Evolutionary conservation across 1,140 invertebrate species (phyloP).

Genomic region (Aleiodes sp.): DNA sequence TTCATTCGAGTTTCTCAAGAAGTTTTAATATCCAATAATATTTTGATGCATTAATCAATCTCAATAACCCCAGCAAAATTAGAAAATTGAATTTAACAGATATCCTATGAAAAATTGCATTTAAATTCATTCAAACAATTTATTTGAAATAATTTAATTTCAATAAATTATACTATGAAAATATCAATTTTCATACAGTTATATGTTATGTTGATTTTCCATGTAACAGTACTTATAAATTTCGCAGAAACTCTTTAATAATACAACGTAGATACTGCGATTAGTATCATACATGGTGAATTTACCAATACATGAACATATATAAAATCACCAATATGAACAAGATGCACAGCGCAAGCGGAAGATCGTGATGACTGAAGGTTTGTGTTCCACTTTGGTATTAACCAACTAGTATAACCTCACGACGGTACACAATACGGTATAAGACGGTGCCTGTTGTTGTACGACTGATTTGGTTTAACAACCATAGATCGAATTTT

Average conservation of each 20-base stretch:
- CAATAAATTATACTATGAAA: too few species aligned
- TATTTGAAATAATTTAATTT: too few species aligned
- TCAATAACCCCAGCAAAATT: too few species aligned
- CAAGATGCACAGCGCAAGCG: background rate
- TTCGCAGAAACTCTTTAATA: slow-evolving; percentile 7
- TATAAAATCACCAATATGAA: slow-evolving; percentile 4
- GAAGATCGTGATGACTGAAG: slow-evolving; percentile 15
- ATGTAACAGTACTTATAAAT: background rate
- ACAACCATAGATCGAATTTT: background rate
- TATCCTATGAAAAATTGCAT: too few species aligned
- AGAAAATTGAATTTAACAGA: too few species aligned
- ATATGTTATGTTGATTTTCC: background rate
- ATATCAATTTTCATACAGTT: background rate
- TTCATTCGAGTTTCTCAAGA: too few species aligned
- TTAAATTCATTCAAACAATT: too few species aligned
- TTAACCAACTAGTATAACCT: background rate
- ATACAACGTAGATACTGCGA: background rate
- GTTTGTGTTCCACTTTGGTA: slow-evolving; percentile 11
- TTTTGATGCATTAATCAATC: too few species aligned
- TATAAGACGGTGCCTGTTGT: too few species aligned
- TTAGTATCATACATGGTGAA: slow-evolving; percentile 1
- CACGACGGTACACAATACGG: too few species aligned
- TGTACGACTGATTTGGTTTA: slow-evolving; percentile 17
- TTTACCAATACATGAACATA: background rate
- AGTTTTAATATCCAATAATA: too few species aligned